Conservation (phyloP, 2,888 invertebrate genomes). For the Amphipoea lucens region DNA sequence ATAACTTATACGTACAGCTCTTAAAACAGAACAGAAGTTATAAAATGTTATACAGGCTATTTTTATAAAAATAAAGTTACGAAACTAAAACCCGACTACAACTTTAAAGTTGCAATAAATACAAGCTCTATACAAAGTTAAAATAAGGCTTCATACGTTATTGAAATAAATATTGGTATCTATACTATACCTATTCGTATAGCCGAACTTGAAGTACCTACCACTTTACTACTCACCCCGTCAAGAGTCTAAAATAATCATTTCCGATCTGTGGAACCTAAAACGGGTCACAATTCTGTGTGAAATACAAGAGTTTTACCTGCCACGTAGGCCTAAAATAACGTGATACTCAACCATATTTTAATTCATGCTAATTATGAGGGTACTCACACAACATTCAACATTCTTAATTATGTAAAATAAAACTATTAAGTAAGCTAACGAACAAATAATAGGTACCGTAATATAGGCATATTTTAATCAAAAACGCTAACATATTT, state of each 20-base stretch:
- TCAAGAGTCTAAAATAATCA: background rate
- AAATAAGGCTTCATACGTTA: background rate
- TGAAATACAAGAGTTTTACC: background rate
- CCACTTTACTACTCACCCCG: background rate
- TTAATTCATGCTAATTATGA: background rate
- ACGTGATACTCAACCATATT: background rate
- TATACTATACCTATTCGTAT: background rate
- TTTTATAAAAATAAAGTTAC: background rate
- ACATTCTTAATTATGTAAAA: background rate
- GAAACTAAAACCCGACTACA: background rate
- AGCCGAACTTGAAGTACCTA: background rate
- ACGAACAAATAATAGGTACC: background rate
- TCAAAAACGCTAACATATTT: background rate
- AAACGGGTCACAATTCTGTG: background rate
- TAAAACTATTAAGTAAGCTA: constrained; percentile 2
- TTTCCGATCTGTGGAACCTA: background rate
- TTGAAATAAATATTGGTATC: background rate
- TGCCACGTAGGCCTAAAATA: background rate
- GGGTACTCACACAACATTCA: background rate
- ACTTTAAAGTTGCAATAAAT: background rate
- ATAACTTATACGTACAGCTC: background rate
- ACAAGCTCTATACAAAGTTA: background rate
- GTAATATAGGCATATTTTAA: background rate
- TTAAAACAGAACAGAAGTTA: background rate
- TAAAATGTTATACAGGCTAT: background rate